Evolutionary conservation across 2,888 invertebrate genomes (phyloP).

Genomic region (Andrena praecox): DNA sequence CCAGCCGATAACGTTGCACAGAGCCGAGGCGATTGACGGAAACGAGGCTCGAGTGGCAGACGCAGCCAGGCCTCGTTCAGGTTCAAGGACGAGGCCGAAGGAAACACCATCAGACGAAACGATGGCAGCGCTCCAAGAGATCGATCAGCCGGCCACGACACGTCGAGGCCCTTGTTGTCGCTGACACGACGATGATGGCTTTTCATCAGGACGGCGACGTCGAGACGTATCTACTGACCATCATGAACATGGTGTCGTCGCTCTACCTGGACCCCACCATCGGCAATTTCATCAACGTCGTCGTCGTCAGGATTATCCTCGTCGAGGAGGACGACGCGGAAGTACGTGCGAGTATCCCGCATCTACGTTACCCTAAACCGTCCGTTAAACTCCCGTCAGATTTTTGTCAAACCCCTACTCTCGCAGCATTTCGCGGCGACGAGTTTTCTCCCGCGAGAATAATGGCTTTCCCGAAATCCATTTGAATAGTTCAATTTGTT

Average conservation of each 20-base stretch:
- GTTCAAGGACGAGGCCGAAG: slow-evolving; percentile 85
- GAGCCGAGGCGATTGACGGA: slow-evolving; percentile 82
- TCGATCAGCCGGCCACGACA: slow-evolving; percentile 92
- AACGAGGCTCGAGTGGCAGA: slow-evolving; percentile 88
- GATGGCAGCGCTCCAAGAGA: slow-evolving; percentile 84
- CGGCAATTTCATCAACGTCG: slow-evolving; percentile 95
- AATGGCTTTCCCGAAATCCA: slow-evolving; percentile 3
- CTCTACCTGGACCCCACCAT: slow-evolving; percentile 95
- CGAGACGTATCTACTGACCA: slow-evolving; percentile 94
- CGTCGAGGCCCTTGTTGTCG: slow-evolving; percentile 95
- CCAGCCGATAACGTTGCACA: slow-evolving; percentile 45
- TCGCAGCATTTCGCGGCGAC: background rate
- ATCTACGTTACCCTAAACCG: background rate
- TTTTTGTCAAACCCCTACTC: background rate
- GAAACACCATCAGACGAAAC: slow-evolving; percentile 71
- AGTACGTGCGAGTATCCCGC: slow-evolving; percentile 80
- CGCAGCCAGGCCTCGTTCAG: slow-evolving; percentile 85
- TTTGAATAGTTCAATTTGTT: slow-evolving; percentile 4
- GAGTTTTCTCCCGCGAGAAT: background rate
- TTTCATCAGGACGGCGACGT: slow-evolving; percentile 93
- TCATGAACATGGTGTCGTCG: slow-evolving; percentile 96
- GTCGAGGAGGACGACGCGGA: slow-evolving; percentile 89
- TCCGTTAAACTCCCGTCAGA: background rate
- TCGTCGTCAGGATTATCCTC: slow-evolving; percentile 94
- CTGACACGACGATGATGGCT: slow-evolving; percentile 94